phyloP scores from a whole-genome alignment of 2,888 invertebrate genomes.

The Pseudococcus jackbeardsleyi region DNA sequence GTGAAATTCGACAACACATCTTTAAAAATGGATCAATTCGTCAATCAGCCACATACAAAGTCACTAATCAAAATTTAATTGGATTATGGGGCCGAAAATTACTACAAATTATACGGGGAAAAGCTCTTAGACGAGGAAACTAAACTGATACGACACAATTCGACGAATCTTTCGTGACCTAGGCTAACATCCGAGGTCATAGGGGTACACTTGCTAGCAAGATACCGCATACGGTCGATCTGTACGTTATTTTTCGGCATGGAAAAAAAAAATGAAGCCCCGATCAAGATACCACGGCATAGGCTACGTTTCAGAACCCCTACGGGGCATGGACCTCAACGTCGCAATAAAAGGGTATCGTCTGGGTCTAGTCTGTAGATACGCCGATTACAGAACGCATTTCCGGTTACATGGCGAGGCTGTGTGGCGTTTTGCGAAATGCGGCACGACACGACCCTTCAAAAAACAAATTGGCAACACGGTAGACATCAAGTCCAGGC shows the following conservation, averaged over 20 bases:
- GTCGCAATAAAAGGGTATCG: background rate
- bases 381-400: conserved; percentile 1
- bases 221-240: no score
- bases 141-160: background rate
- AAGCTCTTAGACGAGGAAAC: background rate
- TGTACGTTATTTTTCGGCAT: no score
- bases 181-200: background rate
- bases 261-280: background rate
- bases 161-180: background rate
- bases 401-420: conserved; percentile 18
- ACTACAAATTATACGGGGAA: no score
- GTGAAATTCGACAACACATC: no score
- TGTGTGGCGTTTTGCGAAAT: background rate
- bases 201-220: background rate
- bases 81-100: no score
- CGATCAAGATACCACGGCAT: background rate
- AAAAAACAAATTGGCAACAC: conserved; percentile 44
- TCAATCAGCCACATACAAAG: no score
- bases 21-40: no score
- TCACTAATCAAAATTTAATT: no score
- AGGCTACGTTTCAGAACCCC: background rate
- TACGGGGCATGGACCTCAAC: background rate
- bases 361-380: conserved; percentile 24
- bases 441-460: background rate
- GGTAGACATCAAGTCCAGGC: conserved; percentile 22